Percentiles rank a stretch among this genome's conserved stretches.
Evolutionary conservation across 1,140 invertebrate genomes (phyloP).

Genomic region (Mercenaria mercenaria): DNA sequence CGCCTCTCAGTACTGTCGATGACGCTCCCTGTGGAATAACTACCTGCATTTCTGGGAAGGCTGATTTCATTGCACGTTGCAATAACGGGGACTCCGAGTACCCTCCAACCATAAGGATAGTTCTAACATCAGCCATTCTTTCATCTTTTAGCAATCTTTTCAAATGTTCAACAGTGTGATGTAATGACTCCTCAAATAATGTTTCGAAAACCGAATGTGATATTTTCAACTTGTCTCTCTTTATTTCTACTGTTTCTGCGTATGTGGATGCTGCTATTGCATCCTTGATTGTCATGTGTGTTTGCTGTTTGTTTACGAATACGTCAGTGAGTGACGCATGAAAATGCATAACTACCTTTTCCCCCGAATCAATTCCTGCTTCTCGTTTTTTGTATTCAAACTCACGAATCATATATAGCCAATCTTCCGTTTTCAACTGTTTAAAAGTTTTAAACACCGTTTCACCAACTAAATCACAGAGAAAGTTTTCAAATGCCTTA

Average conservation of each 20-base stretch:
- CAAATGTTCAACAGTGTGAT: background rate
- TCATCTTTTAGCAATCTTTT: background rate
- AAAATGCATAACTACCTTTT: background rate
- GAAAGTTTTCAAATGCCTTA: slow-evolving; percentile 12
- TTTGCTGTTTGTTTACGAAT: background rate
- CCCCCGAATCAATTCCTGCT: background rate
- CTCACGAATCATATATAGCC: slow-evolving; percentile 10
- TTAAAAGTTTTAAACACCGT: slow-evolving; percentile 42
- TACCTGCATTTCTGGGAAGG: background rate
- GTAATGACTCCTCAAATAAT: background rate
- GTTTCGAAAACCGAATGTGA: background rate
- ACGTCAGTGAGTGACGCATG: background rate
- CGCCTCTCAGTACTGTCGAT: background rate
- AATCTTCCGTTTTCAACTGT: background rate
- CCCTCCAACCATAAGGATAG: background rate
- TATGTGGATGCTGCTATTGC: background rate
- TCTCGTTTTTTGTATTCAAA: slow-evolving; percentile 46
- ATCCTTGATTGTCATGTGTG: background rate
- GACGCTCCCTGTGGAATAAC: background rate
- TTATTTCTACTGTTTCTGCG: background rate
- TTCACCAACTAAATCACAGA: slow-evolving; percentile 31
- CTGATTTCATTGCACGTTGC: background rate
- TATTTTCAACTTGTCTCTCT: background rate
- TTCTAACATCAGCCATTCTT: background rate
- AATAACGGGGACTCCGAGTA: background rate